Evolutionary conservation across 1,140 invertebrate genomes (phyloP).

Genomic region (Aplysia californica): DNA sequence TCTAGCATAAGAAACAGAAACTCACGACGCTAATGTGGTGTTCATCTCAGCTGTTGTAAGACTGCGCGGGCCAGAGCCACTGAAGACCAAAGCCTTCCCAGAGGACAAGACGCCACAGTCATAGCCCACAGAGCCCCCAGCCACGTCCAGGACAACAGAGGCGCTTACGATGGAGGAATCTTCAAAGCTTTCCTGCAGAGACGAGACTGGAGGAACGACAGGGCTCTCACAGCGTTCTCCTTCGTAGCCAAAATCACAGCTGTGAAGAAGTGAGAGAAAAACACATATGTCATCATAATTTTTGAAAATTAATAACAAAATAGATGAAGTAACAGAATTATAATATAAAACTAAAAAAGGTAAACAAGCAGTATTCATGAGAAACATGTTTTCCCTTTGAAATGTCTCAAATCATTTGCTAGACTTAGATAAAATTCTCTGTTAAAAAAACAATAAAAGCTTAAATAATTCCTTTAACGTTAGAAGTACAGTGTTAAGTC

Average conservation of each 20-base stretch:
- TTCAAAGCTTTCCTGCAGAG: slow-evolving; percentile 64
- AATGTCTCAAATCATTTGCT: too few relatives aligned
- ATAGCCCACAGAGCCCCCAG: slow-evolving; percentile 60
- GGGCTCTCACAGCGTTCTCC: slow-evolving; percentile 60
- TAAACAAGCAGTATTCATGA: too few relatives aligned
- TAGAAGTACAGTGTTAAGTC: too few relatives aligned
- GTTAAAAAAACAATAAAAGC: too few relatives aligned
- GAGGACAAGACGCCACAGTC: slow-evolving; percentile 66
- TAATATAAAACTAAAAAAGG: too few relatives aligned
- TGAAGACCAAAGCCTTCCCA: slow-evolving; percentile 68
- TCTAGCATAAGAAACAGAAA: too few relatives aligned
- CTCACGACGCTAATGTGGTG: slow-evolving; percentile 60
- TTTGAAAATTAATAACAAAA: too few relatives aligned
- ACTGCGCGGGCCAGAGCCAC: slow-evolving; percentile 57
- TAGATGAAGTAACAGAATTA: too few relatives aligned
- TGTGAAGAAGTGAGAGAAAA: slow-evolving; percentile 37
- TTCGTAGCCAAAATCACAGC: slow-evolving; percentile 68
- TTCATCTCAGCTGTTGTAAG: slow-evolving; percentile 67
- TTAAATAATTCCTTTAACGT: too few relatives aligned
- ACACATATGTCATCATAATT: neutral
- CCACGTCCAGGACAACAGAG: slow-evolving; percentile 37
- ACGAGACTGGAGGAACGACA: slow-evolving; percentile 53
- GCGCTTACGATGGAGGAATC: slow-evolving; percentile 33
- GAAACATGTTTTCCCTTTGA: too few relatives aligned
- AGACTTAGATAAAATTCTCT: too few relatives aligned